Conservation (phyloP, 2,888 invertebrate species). For the Salticus scenicus region DNA sequence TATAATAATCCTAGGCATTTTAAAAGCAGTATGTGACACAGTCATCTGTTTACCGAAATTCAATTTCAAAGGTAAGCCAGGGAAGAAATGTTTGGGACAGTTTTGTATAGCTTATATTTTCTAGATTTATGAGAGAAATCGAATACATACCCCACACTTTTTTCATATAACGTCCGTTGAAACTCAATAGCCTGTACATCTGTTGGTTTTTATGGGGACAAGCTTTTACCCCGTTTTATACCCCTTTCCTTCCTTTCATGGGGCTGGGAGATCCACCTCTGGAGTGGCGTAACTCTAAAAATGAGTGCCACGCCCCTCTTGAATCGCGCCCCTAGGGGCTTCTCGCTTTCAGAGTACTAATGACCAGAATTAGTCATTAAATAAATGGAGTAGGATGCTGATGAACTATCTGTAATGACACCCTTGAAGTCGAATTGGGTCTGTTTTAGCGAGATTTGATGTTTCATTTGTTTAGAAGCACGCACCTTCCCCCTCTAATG, state of each 20-base stretch:
- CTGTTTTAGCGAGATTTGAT: conserved; percentile 1
- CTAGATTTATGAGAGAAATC: too few relatives aligned
- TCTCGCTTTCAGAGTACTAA: conserved; percentile 28
- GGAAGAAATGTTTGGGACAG: too few relatives aligned
- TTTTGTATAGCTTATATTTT: too few relatives aligned
- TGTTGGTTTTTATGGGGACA: conserved; percentile 20
- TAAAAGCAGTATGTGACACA: too few relatives aligned
- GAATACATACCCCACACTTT: too few relatives aligned
- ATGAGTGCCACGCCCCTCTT: conserved; percentile 37
- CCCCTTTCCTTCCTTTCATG: conserved; percentile 10
- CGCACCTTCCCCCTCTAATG: not conserved
- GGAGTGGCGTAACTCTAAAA: conserved; percentile 32
- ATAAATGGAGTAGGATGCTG: conserved; percentile 45
- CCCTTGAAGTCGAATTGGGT: not conserved
- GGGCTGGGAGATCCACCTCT: conserved; percentile 37
- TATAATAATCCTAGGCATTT: too few relatives aligned
- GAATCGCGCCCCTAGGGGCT: conserved; percentile 30
- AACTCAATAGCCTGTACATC: conserved; percentile 18
- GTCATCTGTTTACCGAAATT: too few relatives aligned
- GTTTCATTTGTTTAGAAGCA: conserved; percentile 5
- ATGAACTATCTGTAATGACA: conserved; percentile 15
- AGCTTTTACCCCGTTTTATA: conserved; percentile 21
- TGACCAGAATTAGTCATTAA: conserved; percentile 68
- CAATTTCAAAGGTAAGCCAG: too few relatives aligned
- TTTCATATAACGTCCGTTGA: not conserved